phyloP scores from a whole-genome alignment of 2,113 vertebrate genomes.

The Apeltes quadracus region DNA sequence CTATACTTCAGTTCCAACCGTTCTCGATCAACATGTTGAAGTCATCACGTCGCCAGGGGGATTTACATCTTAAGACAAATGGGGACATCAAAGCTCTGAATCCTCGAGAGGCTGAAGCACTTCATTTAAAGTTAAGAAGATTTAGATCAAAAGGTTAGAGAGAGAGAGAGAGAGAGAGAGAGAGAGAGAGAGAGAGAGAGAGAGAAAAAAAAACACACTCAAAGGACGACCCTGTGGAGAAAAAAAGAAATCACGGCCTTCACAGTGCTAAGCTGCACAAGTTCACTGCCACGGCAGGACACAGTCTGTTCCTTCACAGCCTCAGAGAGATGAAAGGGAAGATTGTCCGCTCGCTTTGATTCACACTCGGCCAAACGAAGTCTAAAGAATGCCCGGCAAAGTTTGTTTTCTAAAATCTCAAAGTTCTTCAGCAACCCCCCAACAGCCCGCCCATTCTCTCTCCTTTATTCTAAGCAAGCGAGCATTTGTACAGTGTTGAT shows the following conservation, averaged over 20 bases:
- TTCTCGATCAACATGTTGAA: constrained; percentile 66
- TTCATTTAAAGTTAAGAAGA: constrained; percentile 85
- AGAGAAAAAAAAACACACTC: constrained; percentile 73
- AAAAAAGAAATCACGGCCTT: constrained; percentile 65
- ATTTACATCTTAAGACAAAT: constrained; percentile 78
- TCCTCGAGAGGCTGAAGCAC: constrained; percentile 80
- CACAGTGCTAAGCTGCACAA: constrained; percentile 75
- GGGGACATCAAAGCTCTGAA: constrained; percentile 78
- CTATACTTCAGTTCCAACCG: constrained; percentile 49
- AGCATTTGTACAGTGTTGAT: constrained; percentile 59
- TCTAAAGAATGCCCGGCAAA: constrained; percentile 67
- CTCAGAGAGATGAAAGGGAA: constrained; percentile 78
- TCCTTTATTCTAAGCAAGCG: constrained; percentile 46
- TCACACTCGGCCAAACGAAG: constrained; percentile 65
- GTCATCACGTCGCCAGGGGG: constrained; percentile 69
- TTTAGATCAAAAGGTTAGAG: constrained; percentile 85
- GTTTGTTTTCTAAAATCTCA: constrained; percentile 66
- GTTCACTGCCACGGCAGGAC: constrained; percentile 76
- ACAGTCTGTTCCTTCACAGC: constrained; percentile 72
- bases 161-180: too few relatives aligned
- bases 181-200: too few relatives aligned
- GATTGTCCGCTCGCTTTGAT: constrained; percentile 69
- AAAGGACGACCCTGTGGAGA: constrained; percentile 62
- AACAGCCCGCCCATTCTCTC: neutral
- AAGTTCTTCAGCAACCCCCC: constrained; percentile 41